Percentiles rank a stretch among this genome's conserved stretches.
These are phyloP conservation scores for Megaceryle torquata DNA, from an alignment of 2,113 vertebrate species.

Conservation along the genomic window DNA sequence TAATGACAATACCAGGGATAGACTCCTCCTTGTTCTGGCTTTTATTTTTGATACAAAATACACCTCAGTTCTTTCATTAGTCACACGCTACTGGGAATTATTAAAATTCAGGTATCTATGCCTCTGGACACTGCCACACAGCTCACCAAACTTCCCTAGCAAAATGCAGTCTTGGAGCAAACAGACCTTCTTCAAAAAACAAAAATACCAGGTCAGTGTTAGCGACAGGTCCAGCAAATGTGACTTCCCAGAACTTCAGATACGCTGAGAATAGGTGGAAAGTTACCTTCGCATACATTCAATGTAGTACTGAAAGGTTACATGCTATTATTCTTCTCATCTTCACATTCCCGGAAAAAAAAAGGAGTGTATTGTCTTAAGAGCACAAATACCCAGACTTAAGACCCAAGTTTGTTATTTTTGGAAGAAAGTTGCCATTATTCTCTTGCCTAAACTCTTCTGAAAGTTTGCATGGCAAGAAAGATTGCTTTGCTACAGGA, in stretches of 20 bases:
- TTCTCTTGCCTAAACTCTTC: background rate
- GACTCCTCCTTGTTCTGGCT: background rate
- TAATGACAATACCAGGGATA: background rate
- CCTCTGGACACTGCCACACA: background rate
- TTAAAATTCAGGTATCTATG: background rate
- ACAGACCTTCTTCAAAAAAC: background rate
- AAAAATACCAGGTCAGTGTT: background rate
- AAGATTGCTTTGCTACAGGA: background rate
- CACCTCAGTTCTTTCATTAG: background rate
- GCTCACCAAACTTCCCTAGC: background rate
- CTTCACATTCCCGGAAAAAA: background rate
- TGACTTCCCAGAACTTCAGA: background rate
- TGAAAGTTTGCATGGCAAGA: background rate
- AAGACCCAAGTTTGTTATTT: background rate
- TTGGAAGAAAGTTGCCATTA: background rate
- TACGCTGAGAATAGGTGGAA: background rate
- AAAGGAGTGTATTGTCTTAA: background rate
- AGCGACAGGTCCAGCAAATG: background rate
- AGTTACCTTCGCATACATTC: background rate
- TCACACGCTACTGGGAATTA: background rate
- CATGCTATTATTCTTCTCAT: rapidly evolving
- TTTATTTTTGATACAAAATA: background rate
- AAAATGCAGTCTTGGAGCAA: background rate
- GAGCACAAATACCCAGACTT: background rate
- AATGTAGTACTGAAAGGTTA: background rate